Evolutionary conservation across 2,888 invertebrate species (phyloP).

Genomic region (Rhabditoides inermis): DNA sequence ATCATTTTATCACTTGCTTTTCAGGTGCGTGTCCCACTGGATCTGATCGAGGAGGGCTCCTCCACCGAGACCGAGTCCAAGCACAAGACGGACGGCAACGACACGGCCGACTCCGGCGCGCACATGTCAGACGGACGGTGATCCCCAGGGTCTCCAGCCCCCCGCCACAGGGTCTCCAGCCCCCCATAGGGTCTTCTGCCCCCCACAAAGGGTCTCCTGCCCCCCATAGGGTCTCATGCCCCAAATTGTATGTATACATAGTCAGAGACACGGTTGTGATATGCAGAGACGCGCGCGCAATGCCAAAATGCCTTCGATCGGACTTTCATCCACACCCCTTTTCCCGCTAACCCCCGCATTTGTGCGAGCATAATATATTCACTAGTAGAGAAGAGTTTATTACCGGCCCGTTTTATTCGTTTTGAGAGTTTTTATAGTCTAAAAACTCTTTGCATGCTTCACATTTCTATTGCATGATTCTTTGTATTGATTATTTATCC

Average conservation of each 20-base stretch:
- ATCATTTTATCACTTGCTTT: no score
- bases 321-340: not conserved
- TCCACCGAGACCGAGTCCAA: constrained; percentile 24
- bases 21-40: constrained; percentile 22
- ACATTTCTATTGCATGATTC: no score
- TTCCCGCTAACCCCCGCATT: not conserved
- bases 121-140: constrained; percentile 19
- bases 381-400: not conserved
- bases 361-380: not conserved
- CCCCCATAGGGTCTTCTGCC: not conserved
- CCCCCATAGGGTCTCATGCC: no score
- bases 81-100: constrained; percentile 33
- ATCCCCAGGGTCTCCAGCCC: constrained; percentile 1
- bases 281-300: no score
- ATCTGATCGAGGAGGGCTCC: constrained; percentile 20
- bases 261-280: no score
- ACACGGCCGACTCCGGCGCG: constrained; percentile 32
- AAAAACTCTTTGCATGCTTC: no score
- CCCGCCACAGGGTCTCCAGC: not conserved
- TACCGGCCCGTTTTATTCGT: not conserved
- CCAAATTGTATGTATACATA: no score
- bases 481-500: no score
- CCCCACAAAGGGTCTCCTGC: not conserved
- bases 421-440: not conserved
- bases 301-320: no score